Percentiles rank a stretch among this genome's conserved stretches.
phyloP scores from a whole-genome alignment of 92 coral and sea anemone genomes.

The Porites rus region DNA sequence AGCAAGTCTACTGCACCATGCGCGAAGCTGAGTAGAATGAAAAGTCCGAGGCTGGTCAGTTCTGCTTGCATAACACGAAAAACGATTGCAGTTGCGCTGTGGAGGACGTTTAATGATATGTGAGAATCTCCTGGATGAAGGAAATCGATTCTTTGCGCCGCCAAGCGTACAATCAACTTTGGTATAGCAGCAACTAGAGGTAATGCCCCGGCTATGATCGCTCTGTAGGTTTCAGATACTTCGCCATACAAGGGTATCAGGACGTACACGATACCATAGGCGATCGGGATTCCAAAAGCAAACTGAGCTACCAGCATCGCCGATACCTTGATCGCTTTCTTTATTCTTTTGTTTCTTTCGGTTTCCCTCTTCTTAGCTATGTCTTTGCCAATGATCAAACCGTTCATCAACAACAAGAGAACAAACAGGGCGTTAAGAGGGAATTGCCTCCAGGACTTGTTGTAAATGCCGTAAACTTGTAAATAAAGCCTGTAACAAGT shows the following conservation, averaged over 20 bases:
- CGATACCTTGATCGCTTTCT: constrained; percentile 27
- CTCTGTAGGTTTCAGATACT: neutral
- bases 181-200: constrained; percentile 56
- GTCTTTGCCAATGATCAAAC: constrained; percentile 46
- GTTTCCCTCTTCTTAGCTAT: constrained; percentile 1
- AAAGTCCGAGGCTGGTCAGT: constrained; percentile 42
- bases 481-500: constrained; percentile 55
- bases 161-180: constrained; percentile 59
- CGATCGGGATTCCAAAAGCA: constrained; percentile 42
- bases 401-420: constrained; percentile 38
- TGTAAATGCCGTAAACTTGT: constrained; percentile 57
- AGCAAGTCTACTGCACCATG: constrained; percentile 64
- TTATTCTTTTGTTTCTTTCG: neutral
- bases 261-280: neutral
- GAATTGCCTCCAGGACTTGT: constrained; percentile 55
- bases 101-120: constrained; percentile 36
- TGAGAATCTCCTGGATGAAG: constrained; percentile 62
- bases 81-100: constrained; percentile 47
- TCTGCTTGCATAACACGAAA: constrained; percentile 82
- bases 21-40: constrained; percentile 62
- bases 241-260: constrained; percentile 7
- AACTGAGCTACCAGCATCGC: constrained; percentile 49
- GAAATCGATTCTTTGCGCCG: constrained; percentile 56
- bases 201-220: neutral
- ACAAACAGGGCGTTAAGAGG: constrained; percentile 57